Evolutionary conservation across 2,888 invertebrate genomes (phyloP).

Genomic region (Cremastinae sp.): DNA sequence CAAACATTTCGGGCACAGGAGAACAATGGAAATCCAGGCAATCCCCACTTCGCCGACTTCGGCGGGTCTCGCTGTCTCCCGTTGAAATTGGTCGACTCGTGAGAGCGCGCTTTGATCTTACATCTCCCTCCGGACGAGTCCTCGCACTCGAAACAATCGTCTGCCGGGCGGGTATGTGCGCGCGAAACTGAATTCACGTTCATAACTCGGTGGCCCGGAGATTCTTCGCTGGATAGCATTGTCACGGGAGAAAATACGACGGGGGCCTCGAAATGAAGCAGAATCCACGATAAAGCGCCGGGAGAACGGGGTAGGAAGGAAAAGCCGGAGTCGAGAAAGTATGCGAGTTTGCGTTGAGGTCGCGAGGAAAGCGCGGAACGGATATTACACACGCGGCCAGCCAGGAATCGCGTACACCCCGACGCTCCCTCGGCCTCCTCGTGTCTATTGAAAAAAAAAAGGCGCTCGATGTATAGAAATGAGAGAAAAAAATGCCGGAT

Average conservation of each 20-base stretch:
- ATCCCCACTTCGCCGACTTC: constrained; percentile 6
- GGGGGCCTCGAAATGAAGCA: constrained; percentile 27
- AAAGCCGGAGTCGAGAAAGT: not conserved
- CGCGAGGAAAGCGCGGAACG: constrained; percentile 47
- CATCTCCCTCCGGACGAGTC: no score
- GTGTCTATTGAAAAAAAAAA: constrained; percentile 4
- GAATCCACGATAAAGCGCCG: constrained; percentile 14
- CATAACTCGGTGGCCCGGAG: constrained; percentile 10
- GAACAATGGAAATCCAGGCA: constrained; percentile 27
- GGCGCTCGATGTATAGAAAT: constrained; percentile 28
- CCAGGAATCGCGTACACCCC: constrained; percentile 10
- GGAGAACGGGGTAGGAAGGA: not conserved
- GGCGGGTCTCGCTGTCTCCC: not conserved
- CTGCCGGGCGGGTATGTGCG: not conserved
- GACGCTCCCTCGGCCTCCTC: not conserved
- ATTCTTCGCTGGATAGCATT: constrained; percentile 39
- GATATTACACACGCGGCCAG: constrained; percentile 48
- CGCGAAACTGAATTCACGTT: not conserved
- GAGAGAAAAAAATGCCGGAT: constrained; percentile 31
- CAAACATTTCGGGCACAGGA: constrained; percentile 49
- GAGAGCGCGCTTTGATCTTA: not conserved
- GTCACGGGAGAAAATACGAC: constrained; percentile 45
- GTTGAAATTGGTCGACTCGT: no score
- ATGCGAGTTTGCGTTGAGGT: constrained; percentile 2
- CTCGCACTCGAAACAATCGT: no score